phyloP scores from a whole-genome alignment of 2,113 vertebrate species.

The Laterallus jamaicensis region DNA sequence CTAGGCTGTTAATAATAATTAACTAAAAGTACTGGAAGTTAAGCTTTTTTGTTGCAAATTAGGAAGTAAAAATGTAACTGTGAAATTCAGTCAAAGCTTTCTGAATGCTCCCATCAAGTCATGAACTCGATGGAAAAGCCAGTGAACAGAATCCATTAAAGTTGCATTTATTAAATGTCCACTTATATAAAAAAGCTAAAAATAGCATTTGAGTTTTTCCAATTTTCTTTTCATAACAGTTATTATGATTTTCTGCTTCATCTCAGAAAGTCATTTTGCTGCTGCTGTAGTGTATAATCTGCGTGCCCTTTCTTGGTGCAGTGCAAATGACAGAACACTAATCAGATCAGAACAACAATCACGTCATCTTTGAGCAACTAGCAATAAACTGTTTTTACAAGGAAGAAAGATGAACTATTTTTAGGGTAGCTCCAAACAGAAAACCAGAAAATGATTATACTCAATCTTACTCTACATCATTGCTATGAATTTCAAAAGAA shows the following conservation, averaged over 20 bases:
- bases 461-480: not conserved
- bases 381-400: constrained; percentile 56
- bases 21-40: not conserved
- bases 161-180: constrained; percentile 55
- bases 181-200: constrained; percentile 71
- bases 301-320: constrained; percentile 48
- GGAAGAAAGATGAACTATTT: constrained; percentile 40
- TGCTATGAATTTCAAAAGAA: constrained; percentile 2
- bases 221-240: constrained; percentile 66
- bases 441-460: constrained; percentile 30
- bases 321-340: constrained; percentile 41
- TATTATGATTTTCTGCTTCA: constrained; percentile 70
- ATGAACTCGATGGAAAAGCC: constrained; percentile 16
- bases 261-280: constrained; percentile 64
- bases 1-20: not conserved
- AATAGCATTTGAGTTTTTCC: constrained; percentile 43
- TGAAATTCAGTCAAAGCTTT: not conserved
- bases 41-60: constrained; percentile 26
- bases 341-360: constrained; percentile 54
- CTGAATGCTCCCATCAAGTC: constrained; percentile 5
- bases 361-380: constrained; percentile 44
- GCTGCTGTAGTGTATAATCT: constrained; percentile 56
- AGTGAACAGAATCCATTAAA: constrained; percentile 60
- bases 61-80: constrained; percentile 33
- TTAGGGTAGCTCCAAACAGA: constrained; percentile 24